A percentile compares a stretch with the other conserved stretches of the same genome.
phyloP scores from a whole-genome alignment of 2,113 vertebrate species.

The Zeus faber region DNA sequence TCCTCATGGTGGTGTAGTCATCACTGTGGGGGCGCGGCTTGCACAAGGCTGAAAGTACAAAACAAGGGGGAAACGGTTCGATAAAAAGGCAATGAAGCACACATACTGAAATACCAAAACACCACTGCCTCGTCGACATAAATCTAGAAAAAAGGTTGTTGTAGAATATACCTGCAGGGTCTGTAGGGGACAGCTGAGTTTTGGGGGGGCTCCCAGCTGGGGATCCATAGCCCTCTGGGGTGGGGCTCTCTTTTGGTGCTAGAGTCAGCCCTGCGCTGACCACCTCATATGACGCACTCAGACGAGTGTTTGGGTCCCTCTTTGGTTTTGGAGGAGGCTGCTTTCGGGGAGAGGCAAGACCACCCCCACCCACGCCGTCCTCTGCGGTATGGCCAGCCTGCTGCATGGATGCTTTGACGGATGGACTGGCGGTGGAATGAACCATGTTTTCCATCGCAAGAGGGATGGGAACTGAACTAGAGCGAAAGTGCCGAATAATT shows the following conservation, averaged over 20 bases:
- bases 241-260: slow-evolving; percentile 80
- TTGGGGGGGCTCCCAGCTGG: slow-evolving; percentile 73
- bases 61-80: slow-evolving; percentile 20
- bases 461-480: slow-evolving; percentile 77
- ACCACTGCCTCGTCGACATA: too few species aligned
- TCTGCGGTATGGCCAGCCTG: slow-evolving; percentile 80
- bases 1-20: slow-evolving; percentile 94
- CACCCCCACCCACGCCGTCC: slow-evolving; percentile 59
- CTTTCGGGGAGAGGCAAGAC: slow-evolving; percentile 89
- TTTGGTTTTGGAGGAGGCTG: slow-evolving; percentile 98
- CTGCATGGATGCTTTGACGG: slow-evolving; percentile 81
- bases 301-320: slow-evolving; percentile 92
- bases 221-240: slow-evolving; percentile 78
- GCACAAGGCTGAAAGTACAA: slow-evolving; percentile 70
- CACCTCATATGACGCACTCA: slow-evolving; percentile 94
- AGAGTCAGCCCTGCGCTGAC: slow-evolving; percentile 88
- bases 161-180: slow-evolving; percentile 63
- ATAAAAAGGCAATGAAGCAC: too few species aligned
- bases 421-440: slow-evolving; percentile 72
- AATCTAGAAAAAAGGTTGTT: too few species aligned
- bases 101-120: too few species aligned
- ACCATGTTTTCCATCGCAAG: slow-evolving; percentile 78
- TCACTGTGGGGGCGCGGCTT: slow-evolving; percentile 95
- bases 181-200: slow-evolving; percentile 71
- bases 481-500: slow-evolving; percentile 77